phyloP scores from a whole-genome alignment of 1,140 invertebrate species.

The Pomacea maculata region DNA sequence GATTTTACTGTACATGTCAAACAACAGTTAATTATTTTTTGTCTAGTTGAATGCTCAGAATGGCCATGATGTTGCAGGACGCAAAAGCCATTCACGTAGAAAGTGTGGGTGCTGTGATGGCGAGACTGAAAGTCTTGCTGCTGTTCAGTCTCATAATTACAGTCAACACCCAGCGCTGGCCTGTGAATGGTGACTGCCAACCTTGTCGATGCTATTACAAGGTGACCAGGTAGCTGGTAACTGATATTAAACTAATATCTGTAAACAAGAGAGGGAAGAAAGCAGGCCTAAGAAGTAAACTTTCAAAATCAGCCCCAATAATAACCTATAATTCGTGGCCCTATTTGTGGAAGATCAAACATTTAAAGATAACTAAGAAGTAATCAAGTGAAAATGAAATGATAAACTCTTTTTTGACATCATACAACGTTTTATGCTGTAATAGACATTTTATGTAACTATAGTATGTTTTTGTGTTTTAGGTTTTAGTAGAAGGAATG shows the following conservation, averaged over 20 bases:
- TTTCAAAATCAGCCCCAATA: neutral
- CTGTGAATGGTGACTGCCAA: slow-evolving; percentile 13
- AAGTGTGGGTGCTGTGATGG: slow-evolving; percentile 2
- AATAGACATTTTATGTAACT: neutral
- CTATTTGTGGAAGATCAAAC: no score
- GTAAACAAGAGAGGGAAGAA: neutral
- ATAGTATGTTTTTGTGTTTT: neutral
- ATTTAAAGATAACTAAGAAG: neutral
- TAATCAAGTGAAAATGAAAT: neutral
- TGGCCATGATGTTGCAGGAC: no score
- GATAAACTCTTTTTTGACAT: neutral
- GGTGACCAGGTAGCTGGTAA: slow-evolving; percentile 4
- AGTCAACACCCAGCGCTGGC: slow-evolving; percentile 16
- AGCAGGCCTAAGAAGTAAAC: no score
- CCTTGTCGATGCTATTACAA: slow-evolving; percentile 18
- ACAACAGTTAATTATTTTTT: no score
- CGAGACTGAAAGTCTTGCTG: neutral
- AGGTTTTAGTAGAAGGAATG: neutral
- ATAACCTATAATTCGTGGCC: neutral
- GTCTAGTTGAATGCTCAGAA: no score
- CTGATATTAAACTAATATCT: neutral
- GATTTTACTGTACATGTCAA: no score
- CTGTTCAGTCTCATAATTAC: slow-evolving; percentile 5
- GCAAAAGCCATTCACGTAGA: no score
- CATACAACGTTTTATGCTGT: neutral